A percentile compares a stretch with the other conserved stretches of the same genome.
phyloP scores from a whole-genome alignment of 2,113 vertebrate genomes.

The Ammodramus savannarum region DNA sequence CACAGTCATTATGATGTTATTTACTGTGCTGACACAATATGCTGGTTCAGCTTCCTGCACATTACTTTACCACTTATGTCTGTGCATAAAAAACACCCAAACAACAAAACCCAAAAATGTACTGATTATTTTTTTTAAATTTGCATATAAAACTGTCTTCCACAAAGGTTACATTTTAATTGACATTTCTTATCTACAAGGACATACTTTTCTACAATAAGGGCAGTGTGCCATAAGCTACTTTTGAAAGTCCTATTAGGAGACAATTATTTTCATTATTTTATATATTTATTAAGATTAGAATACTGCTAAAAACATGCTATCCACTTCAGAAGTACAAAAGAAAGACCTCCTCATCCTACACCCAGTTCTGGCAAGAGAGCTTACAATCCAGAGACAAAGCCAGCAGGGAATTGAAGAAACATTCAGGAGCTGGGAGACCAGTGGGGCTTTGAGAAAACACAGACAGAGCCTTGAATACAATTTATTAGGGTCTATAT shows the following conservation, averaged over 20 bases:
- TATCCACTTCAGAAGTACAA: not conserved
- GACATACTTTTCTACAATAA: not conserved
- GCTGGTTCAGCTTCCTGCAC: not conserved
- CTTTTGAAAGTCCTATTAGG: not conserved
- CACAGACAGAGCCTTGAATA: not conserved
- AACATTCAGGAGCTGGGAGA: not conserved
- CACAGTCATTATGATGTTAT: not conserved
- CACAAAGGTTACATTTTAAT: slow-evolving; percentile 36
- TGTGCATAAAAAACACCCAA: not conserved
- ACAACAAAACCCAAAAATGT: not conserved
- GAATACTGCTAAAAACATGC: not conserved
- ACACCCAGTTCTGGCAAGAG: not conserved
- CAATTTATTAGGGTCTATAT: not conserved
- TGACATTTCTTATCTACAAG: slow-evolving; percentile 44
- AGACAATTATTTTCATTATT: not conserved
- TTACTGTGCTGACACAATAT: not conserved
- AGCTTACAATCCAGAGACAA: not conserved
- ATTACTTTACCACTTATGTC: not conserved
- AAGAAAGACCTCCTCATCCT: not conserved
- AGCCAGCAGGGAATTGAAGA: not conserved
- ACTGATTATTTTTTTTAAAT: not conserved
- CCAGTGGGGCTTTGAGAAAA: not conserved
- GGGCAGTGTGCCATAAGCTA: not conserved
- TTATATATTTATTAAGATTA: not conserved
- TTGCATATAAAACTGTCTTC: not conserved